Base-by-base conservation (phyloP, 1,140 invertebrate species). In the Drosophila albomicans region DNA sequence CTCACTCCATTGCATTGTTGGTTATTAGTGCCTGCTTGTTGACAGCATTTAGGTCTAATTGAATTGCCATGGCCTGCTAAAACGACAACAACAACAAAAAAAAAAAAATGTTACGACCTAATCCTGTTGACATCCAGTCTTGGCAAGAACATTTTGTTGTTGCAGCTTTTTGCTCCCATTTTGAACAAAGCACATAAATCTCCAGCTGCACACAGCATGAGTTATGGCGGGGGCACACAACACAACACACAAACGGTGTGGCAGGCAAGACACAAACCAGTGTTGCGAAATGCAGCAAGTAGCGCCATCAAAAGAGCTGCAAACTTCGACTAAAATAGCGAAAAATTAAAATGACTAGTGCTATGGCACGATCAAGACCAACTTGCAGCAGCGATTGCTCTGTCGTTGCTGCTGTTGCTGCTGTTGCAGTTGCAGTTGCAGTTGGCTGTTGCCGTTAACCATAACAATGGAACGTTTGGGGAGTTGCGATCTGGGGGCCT, bases 41-140 rank as follows among this genome's bases (percentile, higher is more conserved):
- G 85, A 89, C 85, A 89, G 86, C 86, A 74, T 89, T 89, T 85
- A 81, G 68, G 73, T 79, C 85, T 89, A 89, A 89, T 89, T 89
- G 85, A 89, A 89, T 90, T 82, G 84, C 79, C 75, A 43, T 59
- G 49, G 71, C 62, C 62, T 62, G 64, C 43, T 63, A 48, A 25
- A 25, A 25, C 3, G 20, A 25, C 20, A 25, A 25, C 20, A 25
- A 25, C 3, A 20, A 20, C 2, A 20, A 20, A 3, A 25, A 25
- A 4, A 20, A 25, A 25, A 25, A 25, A 79, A 72, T 62, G 64
- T 59, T 65, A 59, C 75, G 69, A 66, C 59, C 32, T 67, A 75
- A 66, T 65, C 77, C 68, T 64, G 63, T 67, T 66, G 62, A 71
- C 65, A 75, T 64, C 66, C 72, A 43, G 20, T 25, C 45, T 45